phyloP scores from a whole-genome alignment of 1,140 invertebrate genomes.

The Drosophila novamexicana region DNA sequence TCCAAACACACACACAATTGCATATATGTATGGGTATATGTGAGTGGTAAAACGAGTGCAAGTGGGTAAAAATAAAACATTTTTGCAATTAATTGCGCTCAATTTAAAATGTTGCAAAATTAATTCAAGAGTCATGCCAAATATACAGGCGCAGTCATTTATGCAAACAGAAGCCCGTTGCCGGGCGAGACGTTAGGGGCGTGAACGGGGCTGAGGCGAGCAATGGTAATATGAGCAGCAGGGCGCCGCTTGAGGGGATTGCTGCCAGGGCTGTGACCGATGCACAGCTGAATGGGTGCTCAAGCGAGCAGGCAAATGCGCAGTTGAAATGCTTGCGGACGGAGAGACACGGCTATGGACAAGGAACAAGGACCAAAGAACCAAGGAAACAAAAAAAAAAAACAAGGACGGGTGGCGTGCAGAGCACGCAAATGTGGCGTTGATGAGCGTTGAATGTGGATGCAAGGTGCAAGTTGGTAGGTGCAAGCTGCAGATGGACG shows the following conservation, averaged over 20 bases:
- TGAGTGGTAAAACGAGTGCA: conserved; percentile 67
- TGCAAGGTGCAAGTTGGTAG: conserved; percentile 38
- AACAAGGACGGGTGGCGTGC: not conserved
- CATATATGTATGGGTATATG: conserved; percentile 14
- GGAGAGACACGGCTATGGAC: conserved; percentile 13
- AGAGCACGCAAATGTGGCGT: conserved; percentile 73
- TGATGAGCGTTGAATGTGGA: conserved; percentile 68
- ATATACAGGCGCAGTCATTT: conserved; percentile 82
- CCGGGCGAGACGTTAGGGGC: no score
- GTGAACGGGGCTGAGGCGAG: conserved; percentile 18
- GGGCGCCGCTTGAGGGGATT: not conserved
- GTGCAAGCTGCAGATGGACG: not conserved
- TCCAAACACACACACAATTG: conserved; percentile 26
- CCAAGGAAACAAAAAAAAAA: not conserved
- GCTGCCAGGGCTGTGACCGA: not conserved
- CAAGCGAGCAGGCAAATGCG: conserved; percentile 78
- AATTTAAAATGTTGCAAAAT: conserved; percentile 85
- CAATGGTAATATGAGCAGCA: conserved; percentile 5
- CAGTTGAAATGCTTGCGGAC: conserved; percentile 66
- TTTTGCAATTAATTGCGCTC: conserved; percentile 84
- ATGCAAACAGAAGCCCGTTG: conserved; percentile 63
- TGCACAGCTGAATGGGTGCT: conserved; percentile 76
- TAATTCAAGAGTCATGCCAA: conserved; percentile 84
- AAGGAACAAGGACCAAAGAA: conserved; percentile 1
- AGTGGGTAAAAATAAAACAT: conserved; percentile 82